Evolutionary conservation across 2,113 vertebrate genomes (phyloP).

Genomic region (Arothron firmamentum): DNA sequence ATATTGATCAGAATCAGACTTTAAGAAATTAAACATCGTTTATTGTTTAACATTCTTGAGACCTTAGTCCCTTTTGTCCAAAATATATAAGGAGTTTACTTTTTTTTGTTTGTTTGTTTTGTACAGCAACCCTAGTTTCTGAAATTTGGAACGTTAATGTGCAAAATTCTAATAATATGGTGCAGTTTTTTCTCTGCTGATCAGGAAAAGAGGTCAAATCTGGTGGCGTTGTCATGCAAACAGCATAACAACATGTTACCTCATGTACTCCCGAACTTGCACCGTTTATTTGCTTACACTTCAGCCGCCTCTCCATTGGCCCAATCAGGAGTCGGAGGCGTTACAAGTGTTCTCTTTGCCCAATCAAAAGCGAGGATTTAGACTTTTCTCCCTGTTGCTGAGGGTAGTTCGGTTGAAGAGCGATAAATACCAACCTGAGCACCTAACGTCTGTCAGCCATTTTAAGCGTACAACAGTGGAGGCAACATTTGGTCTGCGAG

Average conservation of each 20-base stretch:
- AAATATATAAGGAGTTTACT: too few relatives aligned
- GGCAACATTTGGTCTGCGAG: conserved; percentile 60
- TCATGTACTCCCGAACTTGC: conserved; percentile 34
- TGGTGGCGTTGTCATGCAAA: conserved; percentile 28
- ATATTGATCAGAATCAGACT: too few relatives aligned
- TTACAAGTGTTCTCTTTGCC: conserved; percentile 3
- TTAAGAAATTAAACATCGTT: too few relatives aligned
- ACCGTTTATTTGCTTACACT: conserved; percentile 17
- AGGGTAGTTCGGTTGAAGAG: conserved; percentile 76
- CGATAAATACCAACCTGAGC: conserved; percentile 75
- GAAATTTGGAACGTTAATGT: neutral
- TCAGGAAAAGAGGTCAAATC: too few relatives aligned
- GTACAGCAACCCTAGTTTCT: too few relatives aligned
- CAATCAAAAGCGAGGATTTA: conserved; percentile 57
- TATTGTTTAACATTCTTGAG: too few relatives aligned
- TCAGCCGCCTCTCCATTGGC: conserved; percentile 46
- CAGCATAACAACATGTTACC: conserved; percentile 30
- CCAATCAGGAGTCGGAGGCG: conserved; percentile 22
- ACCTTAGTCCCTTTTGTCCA: too few relatives aligned
- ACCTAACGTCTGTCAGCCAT: conserved; percentile 79
- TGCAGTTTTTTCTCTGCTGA: too few relatives aligned
- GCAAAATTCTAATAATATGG: too few relatives aligned
- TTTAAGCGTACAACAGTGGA: conserved; percentile 73
- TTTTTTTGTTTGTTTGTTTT: too few relatives aligned
- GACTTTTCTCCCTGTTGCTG: conserved; percentile 50